Evolutionary conservation across 2,888 invertebrate genomes (phyloP), one percentile per base, ranked within the genome.

Genomic region (Choristoneura rosaceana): DNA sequence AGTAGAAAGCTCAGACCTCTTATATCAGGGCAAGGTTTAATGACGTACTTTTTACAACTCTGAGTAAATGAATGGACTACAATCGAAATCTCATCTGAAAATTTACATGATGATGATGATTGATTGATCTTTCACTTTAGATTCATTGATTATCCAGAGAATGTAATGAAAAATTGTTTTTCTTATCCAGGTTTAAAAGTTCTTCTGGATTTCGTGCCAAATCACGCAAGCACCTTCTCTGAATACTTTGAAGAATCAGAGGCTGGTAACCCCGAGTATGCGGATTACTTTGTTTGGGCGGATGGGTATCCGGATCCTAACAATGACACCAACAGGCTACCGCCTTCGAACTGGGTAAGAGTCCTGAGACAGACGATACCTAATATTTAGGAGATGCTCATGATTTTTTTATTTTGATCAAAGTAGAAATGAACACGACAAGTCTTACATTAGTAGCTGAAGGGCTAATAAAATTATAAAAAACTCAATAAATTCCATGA

Each of bases 231-330:
- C 76, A 95, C 96, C 64, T 91, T 97, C 76, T 97, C 98, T 63
- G 95, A 95, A 2, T 99, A 99, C 97, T 99, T 99, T 87, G 84
- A 88, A 34, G 94, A 95, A 69, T 98, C 98, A 0, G 93, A 95
- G 2, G 90, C 94, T 0, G 88, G 89, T 0, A 94, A 95, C 66
- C 91, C 95, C 0, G 95, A 95, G 0, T 98, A 95, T 81, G 95
- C 95, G 50, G 96, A 98, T 79, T 97, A 95, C 83, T 98, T 97
- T 84, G 87, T 97, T 0, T 98, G 98, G 98, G 95, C 94, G 50
- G 95, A 96, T 60, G 95, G 95, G 0, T 84, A 89, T 61, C 82
- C 88, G 0, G 94, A 91, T 69, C 87, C 90, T 34, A 83, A 88
- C 0, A 87, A 89, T 66, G 78, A 76, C 0, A 82, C 80, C 47